phyloP scores from a whole-genome alignment of 2,888 invertebrate genomes.

The Drosophila antonietae region DNA sequence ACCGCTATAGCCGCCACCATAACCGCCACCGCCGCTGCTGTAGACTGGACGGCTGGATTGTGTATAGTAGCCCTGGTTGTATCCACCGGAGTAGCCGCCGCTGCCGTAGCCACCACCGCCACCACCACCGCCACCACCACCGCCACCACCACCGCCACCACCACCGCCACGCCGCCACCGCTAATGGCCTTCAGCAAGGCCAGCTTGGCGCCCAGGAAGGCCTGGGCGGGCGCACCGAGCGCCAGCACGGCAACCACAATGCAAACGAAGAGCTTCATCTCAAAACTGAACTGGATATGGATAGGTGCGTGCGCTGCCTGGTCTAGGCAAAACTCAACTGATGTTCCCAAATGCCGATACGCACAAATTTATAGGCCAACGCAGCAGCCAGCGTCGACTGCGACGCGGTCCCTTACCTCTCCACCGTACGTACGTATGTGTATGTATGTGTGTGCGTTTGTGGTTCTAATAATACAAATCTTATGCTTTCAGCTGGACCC shows the following conservation, averaged over 20 bases:
- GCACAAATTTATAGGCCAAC: conserved; percentile 81
- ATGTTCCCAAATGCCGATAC: conserved; percentile 63
- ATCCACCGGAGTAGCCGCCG: conserved; percentile 56
- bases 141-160: neutral
- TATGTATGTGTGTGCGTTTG: conserved; percentile 34
- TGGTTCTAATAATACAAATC: conserved; percentile 68
- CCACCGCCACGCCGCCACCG: conserved; percentile 55
- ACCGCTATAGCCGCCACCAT: conserved; percentile 19
- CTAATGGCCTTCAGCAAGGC: conserved; percentile 71
- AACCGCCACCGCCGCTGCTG: conserved; percentile 30
- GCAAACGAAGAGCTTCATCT: conserved; percentile 75
- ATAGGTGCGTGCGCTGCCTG: conserved; percentile 35
- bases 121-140: conserved; percentile 15
- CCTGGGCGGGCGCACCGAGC: conserved; percentile 67
- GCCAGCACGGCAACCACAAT: conserved; percentile 70
- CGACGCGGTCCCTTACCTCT: conserved; percentile 8
- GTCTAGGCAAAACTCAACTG: conserved; percentile 72
- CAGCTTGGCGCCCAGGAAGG: conserved; percentile 79
- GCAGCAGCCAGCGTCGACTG: conserved; percentile 21
- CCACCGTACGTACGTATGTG: conserved; percentile 3
- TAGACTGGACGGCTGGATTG: conserved; percentile 69
- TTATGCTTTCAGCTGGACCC: conserved; percentile 30
- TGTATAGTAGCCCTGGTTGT: conserved; percentile 62
- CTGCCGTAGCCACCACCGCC: conserved; percentile 45
- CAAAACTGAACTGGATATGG: conserved; percentile 4